phyloP scores from a whole-genome alignment of 2,888 invertebrate genomes.

The Prosopocoilus inquinatus region DNA sequence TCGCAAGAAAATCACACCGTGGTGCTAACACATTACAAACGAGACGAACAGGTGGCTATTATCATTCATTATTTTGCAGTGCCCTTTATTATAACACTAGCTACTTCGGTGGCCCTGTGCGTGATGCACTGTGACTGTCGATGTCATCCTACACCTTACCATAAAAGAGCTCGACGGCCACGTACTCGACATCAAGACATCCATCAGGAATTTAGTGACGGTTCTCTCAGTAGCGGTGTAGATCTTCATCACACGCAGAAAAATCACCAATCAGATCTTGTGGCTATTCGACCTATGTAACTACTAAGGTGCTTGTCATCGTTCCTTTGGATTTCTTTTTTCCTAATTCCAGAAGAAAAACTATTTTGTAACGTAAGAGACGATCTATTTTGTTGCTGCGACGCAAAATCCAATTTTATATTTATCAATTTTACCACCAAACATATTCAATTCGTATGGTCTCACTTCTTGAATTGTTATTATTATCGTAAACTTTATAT shows the following conservation, averaged over 20 bases:
- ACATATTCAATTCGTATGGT: too few species aligned
- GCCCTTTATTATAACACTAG: constrained; percentile 79
- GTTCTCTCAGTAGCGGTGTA: constrained; percentile 70
- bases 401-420: too few species aligned
- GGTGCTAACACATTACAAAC: constrained; percentile 79
- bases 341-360: too few species aligned
- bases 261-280: constrained; percentile 45
- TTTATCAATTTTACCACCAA: too few species aligned
- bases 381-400: too few species aligned
- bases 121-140: constrained; percentile 86
- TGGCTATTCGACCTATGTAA: constrained; percentile 46
- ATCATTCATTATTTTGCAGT: constrained; percentile 82
- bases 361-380: too few species aligned
- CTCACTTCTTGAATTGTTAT: too few species aligned
- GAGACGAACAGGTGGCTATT: constrained; percentile 76
- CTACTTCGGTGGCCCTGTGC: constrained; percentile 81
- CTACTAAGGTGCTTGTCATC: neutral
- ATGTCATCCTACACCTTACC: constrained; percentile 65
- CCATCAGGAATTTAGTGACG: constrained; percentile 63
- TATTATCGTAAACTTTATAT: too few species aligned
- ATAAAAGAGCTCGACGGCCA: constrained; percentile 63
- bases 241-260: constrained; percentile 59
- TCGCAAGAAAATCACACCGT: constrained; percentile 78
- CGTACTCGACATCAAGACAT: constrained; percentile 64
- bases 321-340: too few species aligned